phyloP scores from a whole-genome alignment of 2,797 vertebrate genomes.

The Labroides dimidiatus region DNA sequence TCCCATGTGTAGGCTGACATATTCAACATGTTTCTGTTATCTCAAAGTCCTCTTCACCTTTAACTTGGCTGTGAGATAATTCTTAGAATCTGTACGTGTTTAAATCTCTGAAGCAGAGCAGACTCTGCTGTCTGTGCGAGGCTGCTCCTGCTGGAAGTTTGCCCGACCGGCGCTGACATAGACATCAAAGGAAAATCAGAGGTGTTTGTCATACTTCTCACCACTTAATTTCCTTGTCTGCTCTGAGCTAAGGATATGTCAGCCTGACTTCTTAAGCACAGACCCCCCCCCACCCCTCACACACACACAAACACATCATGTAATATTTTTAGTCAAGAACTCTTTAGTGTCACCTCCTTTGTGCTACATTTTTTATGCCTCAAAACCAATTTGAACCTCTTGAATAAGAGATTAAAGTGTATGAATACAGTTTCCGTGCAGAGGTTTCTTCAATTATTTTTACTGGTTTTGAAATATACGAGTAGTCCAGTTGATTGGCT shows the following conservation, averaged over 20 bases:
- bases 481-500: conserved; percentile 75
- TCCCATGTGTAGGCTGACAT: conserved; percentile 19
- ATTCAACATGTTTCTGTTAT: conserved; percentile 23
- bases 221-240: conserved; percentile 59
- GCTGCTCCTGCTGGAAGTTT: conserved; percentile 64
- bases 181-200: conserved; percentile 70
- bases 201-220: conserved; percentile 68
- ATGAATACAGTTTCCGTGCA: conserved; percentile 68
- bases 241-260: conserved; percentile 48
- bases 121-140: conserved; percentile 52
- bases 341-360: conserved; percentile 52
- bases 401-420: conserved; percentile 73
- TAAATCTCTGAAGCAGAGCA: conserved; percentile 52
- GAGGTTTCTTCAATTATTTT: conserved; percentile 73
- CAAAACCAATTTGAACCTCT: conserved; percentile 64
- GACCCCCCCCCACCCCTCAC: neutral
- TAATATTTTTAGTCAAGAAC: conserved; percentile 52
- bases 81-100: conserved; percentile 34
- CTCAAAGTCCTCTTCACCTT: conserved; percentile 39
- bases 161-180: conserved; percentile 61
- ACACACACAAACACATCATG: neutral
- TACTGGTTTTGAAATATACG: conserved; percentile 71
- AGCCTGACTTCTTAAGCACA: conserved; percentile 35
- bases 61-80: conserved; percentile 50
- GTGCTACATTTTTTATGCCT: conserved; percentile 56